A percentile compares a stretch with the other conserved stretches of the same genome.
These are phyloP conservation scores for Dexiosoma caninum DNA, from an alignment of 2,888 invertebrate genomes.

Conservation along the genomic window DNA sequence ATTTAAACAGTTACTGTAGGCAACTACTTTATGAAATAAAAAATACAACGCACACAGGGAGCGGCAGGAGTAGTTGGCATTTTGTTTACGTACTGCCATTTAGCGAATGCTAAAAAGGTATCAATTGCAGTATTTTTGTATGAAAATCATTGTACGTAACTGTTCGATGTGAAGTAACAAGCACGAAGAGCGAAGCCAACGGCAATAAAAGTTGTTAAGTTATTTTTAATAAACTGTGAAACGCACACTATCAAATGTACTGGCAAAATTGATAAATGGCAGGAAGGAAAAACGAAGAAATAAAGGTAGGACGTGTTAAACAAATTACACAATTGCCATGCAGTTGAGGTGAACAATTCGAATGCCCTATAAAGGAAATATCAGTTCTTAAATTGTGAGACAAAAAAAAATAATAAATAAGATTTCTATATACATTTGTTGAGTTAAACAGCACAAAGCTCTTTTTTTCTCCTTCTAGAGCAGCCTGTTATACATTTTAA, in stretches of 20 bases:
- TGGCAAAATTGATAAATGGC: background rate
- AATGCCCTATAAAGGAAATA: background rate
- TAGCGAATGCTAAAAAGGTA: conserved; percentile 56
- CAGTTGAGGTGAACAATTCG: background rate
- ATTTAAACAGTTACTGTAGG: background rate
- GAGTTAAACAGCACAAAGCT: too few relatives aligned
- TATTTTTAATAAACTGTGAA: conserved; percentile 54
- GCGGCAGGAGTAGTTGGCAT: background rate
- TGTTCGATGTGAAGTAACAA: background rate
- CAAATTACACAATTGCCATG: background rate
- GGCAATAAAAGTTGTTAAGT: conserved; percentile 52
- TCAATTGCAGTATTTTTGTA: conserved; percentile 48
- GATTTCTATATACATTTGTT: too few relatives aligned
- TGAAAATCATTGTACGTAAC: conserved; percentile 17
- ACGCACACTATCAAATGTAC: background rate
- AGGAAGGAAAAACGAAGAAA: background rate
- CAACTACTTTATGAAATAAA: background rate
- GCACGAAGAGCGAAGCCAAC: too few relatives aligned
- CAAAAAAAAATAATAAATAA: too few relatives aligned
- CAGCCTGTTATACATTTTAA: too few relatives aligned
- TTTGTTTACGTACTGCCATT: conserved; percentile 24
- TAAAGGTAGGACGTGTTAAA: conserved; percentile 6
- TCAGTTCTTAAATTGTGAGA: too few relatives aligned
- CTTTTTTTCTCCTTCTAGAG: too few relatives aligned
- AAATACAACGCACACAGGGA: background rate